phyloP scores from a whole-genome alignment of 2,888 invertebrate genomes.

The Dexiosoma caninum region DNA sequence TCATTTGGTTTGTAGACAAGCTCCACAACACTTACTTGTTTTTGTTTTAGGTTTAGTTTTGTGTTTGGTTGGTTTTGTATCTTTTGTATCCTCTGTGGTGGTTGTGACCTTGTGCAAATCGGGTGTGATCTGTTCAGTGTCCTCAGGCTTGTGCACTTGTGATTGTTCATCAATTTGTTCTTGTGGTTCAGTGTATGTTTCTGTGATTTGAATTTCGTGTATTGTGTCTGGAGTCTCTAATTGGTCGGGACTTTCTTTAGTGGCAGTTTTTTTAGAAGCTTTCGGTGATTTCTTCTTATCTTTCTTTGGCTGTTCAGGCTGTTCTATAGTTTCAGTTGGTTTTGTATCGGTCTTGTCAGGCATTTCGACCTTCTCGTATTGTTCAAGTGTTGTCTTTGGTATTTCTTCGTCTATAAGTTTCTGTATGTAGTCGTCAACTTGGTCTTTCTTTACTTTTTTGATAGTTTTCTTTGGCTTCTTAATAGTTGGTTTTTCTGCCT shows the following conservation, averaged over 20 bases:
- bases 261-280: constrained; percentile 66
- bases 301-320: constrained; percentile 69
- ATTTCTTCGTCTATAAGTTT: constrained; percentile 76
- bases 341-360: constrained; percentile 69
- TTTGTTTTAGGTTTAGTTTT: constrained; percentile 75
- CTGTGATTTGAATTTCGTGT: constrained; percentile 66
- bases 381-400: constrained; percentile 76
- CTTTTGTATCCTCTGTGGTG: constrained; percentile 73
- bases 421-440: constrained; percentile 75
- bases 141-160: constrained; percentile 72
- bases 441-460: constrained; percentile 72
- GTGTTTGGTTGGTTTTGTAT: constrained; percentile 77
- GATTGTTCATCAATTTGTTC: constrained; percentile 66
- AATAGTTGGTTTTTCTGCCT: constrained; percentile 69
- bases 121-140: constrained; percentile 78
- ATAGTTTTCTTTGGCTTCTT: constrained; percentile 72
- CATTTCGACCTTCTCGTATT: constrained; percentile 76
- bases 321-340: constrained; percentile 65
- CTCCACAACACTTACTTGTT: constrained; percentile 76
- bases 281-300: constrained; percentile 72
- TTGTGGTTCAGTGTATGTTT: constrained; percentile 66
- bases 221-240: constrained; percentile 66
- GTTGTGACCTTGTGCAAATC: constrained; percentile 74
- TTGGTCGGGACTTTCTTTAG: constrained; percentile 55
- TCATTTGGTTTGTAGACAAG: constrained; percentile 16